These are phyloP conservation scores for Centropyge bicolor DNA, from an alignment of 2,797 vertebrate genomes.

Conservation along the genomic window DNA sequence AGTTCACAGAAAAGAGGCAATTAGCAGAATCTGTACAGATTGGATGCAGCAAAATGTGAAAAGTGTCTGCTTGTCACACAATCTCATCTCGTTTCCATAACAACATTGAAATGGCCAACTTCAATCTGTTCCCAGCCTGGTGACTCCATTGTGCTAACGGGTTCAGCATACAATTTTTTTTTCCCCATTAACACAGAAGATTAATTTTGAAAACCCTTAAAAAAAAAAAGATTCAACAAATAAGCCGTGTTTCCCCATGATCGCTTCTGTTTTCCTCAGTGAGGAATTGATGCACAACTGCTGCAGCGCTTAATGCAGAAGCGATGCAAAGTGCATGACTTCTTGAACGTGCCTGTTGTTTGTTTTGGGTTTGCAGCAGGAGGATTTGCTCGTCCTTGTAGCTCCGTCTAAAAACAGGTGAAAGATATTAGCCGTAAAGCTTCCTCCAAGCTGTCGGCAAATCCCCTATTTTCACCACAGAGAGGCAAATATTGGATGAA, in stretches of 20 bases:
- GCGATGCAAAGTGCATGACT: not conserved
- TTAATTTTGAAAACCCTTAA: not conserved
- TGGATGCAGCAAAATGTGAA: constrained; percentile 65
- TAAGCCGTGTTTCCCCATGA: not conserved
- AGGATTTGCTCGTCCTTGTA: constrained; percentile 42
- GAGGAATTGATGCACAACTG: not conserved
- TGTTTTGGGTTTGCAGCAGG: constrained; percentile 19
- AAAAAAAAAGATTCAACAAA: not conserved
- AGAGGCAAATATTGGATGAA: constrained; percentile 45
- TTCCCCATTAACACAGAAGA: not conserved
- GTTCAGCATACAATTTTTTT: constrained; percentile 4
- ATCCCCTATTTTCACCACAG: constrained; percentile 41
- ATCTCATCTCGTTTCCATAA: constrained; percentile 85
- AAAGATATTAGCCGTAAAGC: constrained; percentile 42
- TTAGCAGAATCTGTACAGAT: constrained; percentile 61
- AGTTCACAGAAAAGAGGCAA: constrained; percentile 64
- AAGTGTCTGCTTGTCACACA: constrained; percentile 71
- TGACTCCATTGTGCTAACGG: constrained; percentile 33
- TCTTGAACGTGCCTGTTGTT: constrained; percentile 5
- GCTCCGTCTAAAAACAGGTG: constrained; percentile 45
- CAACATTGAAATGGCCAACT: constrained; percentile 78
- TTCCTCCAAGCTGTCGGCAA: constrained; percentile 36
- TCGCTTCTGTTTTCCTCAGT: not conserved
- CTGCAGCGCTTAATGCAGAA: not conserved
- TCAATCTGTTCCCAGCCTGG: constrained; percentile 65